Base-by-base conservation (phyloP, 2,113 vertebrate genomes). In the Bucco capensis region DNA sequence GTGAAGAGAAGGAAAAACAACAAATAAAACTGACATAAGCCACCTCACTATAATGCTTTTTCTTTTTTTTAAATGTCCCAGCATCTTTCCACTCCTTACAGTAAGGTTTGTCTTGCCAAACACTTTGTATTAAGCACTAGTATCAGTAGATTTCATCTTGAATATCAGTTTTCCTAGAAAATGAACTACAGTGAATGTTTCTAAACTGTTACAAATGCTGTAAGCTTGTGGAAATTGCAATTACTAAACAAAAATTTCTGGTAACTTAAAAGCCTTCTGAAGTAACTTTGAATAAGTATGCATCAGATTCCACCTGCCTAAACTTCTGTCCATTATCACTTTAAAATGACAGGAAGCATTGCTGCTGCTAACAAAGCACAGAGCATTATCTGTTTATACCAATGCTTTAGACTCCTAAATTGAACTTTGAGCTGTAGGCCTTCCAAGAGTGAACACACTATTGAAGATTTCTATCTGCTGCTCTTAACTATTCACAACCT, bases 291-390 rank as follows among this genome's bases (percentile, higher is more conserved):
- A 72, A 71, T 38, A 35, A 51, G 27, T 21, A 9, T 37, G 6
- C 24, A 2, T 19, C 19, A 65, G 42, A 78, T 62, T 71, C 31
- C 42, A 72, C 24, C 30, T 82, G 18, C 40, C 33, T 67, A 33
- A 64, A 47, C 37, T 56, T 66, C 56, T 1, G 6, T 19, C 31
- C 31, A 27, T 5, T 65, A 2, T 15, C 61, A 47, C 46, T 67
- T 76, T 79, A 51, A 65, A 78, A 69, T 24, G 10, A 37, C 33
- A 53, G 62, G 37, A 57, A 65, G 40, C 33, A 69, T n/a, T 1
- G 1, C 6, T 57, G 1, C 25, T 50, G 46, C 51, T 25, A n/a
- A 47, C 30, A 72, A 54, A 23, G 24, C 28, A 57, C 0, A 1
- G 31, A 73, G 25, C 16, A 11, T 31, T 30, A 16, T 9, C 24